These are phyloP conservation scores for Bubo scandiacus DNA, from an alignment of 2,113 vertebrate species.

Conservation along the genomic window DNA sequence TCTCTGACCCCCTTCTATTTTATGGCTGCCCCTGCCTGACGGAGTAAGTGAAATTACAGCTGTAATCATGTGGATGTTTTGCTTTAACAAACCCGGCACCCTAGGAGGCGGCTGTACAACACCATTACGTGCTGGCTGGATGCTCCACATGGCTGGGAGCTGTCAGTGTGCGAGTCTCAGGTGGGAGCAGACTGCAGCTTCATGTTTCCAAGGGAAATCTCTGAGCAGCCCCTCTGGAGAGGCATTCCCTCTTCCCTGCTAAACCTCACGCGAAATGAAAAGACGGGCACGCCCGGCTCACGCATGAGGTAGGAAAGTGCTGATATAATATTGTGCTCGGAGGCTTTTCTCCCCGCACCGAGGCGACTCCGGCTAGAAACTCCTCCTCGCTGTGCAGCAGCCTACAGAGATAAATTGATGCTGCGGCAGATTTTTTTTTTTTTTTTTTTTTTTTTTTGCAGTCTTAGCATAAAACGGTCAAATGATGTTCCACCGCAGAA, in stretches of 20 bases:
- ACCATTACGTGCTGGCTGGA: rapidly evolving
- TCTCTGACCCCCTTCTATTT: neutral
- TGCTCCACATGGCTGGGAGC: rapidly evolving
- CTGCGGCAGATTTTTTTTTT: constrained; percentile 72
- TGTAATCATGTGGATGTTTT: neutral
- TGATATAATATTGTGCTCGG: neutral
- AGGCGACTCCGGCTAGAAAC: neutral
- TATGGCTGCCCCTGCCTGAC: neutral
- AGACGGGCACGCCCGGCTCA: neutral
- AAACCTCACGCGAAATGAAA: rapidly evolving
- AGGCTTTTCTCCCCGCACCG: neutral
- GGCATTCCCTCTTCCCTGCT: neutral
- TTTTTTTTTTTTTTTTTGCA: constrained; percentile 68
- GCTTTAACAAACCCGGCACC: neutral
- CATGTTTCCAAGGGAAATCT: neutral
- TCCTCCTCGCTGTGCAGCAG: constrained; percentile 65
- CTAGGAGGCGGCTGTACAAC: neutral
- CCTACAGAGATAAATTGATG: constrained; percentile 86
- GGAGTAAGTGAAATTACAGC: neutral
- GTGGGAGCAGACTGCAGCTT: neutral
- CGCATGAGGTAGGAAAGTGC: rapidly evolving
- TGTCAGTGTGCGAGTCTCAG: rapidly evolving
- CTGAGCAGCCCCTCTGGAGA: neutral
- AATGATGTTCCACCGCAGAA: constrained; percentile 94
- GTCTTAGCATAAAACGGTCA: constrained; percentile 94